A percentile compares a stretch with the other conserved stretches of the same genome.
These are phyloP conservation scores for Aleiodes alternator DNA, from an alignment of 2,888 invertebrate genomes.

Conservation along the genomic window DNA sequence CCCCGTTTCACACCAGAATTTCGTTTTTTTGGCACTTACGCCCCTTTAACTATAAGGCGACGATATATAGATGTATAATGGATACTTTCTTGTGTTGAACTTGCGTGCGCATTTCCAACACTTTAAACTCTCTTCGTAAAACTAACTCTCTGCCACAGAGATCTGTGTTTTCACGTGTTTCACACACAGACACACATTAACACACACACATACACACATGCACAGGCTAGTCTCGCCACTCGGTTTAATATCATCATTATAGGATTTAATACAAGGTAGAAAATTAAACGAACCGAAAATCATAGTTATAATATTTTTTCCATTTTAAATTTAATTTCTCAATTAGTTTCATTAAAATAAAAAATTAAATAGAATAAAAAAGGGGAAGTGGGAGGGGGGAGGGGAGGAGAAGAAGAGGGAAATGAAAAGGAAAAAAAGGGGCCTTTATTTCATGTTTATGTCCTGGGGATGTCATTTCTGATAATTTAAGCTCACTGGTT, in stretches of 20 bases:
- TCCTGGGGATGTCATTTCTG: slow-evolving; percentile 70
- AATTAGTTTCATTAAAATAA: neutral
- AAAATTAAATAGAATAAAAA: neutral
- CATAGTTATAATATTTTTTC: neutral
- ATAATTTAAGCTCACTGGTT: slow-evolving; percentile 66
- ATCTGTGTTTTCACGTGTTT: slow-evolving; percentile 27
- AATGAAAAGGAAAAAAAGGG: neutral
- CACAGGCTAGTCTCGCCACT: slow-evolving; percentile 40
- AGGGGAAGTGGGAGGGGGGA: neutral
- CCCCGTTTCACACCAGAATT: too few species aligned
- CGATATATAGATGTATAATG: too few species aligned
- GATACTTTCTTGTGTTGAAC: neutral
- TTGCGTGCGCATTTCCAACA: slow-evolving; percentile 15
- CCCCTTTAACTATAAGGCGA: too few species aligned
- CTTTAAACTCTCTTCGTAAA: neutral
- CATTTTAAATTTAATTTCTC: slow-evolving; percentile 10
- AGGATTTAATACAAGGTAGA: slow-evolving; percentile 39
- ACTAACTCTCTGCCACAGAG: neutral
- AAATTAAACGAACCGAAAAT: slow-evolving; percentile 48
- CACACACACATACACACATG: neutral
- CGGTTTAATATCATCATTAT: slow-evolving; percentile 48
- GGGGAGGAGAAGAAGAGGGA: too few species aligned
- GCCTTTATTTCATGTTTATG: slow-evolving; percentile 33
- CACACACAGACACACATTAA: neutral
- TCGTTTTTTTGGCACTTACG: too few species aligned